Conservation (phyloP, 2,888 invertebrate species). For the Dynastes maya region DNA sequence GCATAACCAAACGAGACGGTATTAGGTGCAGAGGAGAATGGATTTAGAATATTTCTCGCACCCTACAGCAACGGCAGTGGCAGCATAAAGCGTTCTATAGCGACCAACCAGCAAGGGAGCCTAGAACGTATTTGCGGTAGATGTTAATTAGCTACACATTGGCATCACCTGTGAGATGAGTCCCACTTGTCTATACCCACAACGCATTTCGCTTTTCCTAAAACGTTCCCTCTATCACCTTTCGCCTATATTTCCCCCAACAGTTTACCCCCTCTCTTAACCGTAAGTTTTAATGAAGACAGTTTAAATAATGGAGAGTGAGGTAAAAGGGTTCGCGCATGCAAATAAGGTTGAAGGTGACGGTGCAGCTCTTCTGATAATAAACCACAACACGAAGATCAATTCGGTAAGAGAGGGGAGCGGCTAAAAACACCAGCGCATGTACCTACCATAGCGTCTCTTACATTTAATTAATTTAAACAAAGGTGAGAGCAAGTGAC, state of each 20-base stretch:
- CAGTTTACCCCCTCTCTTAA: constrained; percentile 6
- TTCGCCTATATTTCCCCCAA: constrained; percentile 38
- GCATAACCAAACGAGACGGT: not conserved
- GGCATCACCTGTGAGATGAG: constrained; percentile 51
- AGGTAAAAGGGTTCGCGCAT: constrained; percentile 64
- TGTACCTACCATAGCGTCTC: constrained; percentile 54
- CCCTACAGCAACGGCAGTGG: constrained; percentile 18
- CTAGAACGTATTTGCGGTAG: constrained; percentile 38
- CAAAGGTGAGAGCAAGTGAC: constrained; percentile 53
- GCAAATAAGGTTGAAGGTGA: constrained; percentile 63
- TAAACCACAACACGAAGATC: constrained; percentile 64
- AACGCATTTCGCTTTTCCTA: constrained; percentile 42
- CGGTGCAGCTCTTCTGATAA: constrained; percentile 61
- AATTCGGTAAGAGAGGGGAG: constrained; percentile 56
- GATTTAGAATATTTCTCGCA: not conserved
- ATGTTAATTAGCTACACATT: constrained; percentile 55
- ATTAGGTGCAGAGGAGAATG: not conserved
- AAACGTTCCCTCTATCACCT: constrained; percentile 45
- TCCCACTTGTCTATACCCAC: constrained; percentile 42
- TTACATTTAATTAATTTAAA: constrained; percentile 60
- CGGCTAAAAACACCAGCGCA: constrained; percentile 8
- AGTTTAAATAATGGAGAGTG: constrained; percentile 64
- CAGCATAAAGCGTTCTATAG: not conserved
- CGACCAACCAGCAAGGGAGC: not conserved
- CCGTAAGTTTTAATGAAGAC: constrained; percentile 67